Base-by-base conservation (phyloP, 2,113 vertebrate genomes). In the Brachypodius melanocephalos region DNA sequence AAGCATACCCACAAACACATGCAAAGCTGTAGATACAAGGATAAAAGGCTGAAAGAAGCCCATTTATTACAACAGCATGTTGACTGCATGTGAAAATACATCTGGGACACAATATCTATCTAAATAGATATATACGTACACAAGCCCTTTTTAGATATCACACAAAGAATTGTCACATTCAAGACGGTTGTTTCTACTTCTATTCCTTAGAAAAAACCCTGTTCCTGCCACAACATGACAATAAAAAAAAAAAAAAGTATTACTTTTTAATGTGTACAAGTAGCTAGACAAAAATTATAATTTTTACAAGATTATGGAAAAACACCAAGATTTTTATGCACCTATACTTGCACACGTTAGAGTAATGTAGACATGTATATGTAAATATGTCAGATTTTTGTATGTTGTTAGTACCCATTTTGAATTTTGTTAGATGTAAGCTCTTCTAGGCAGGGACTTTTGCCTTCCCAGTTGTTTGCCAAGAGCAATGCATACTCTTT, bases 81-180 rank as follows among this genome's bases (percentile, higher is more conserved):
- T 31, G 26, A 55, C 20, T 46, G 24, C 12, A 32, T 34, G 24
- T 29, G 34, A 67, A 89, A 89, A 82, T 34, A 11, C 9, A 55
- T 38, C 25, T 38, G 29, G 43, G 19, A 73, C 67, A 63, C 14
- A 15, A 6, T 15, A 59, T 5, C 10, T 12, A 9, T 16, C 4
- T 9, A 19, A 5, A 22, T 6, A 61, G 10, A 67, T 11, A 38
- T 16, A 36, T 5, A 19, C 16, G 10, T 2, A 13, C 1, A 0
- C 8, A 13, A 9, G 26, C 12, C 13, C 46, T 54, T 74, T 57
- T n/a, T 12, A 62, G 17, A 9, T 28, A 61, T 49, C 26, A 36
- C 12, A 69, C 38, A 13, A 19, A 34, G 29, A 86, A 69, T 21
- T 2, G 3, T 14, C 32, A 21, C 11, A 45, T 25, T 87, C n/a